Evolutionary conservation across 2,888 invertebrate genomes (phyloP).

Genomic region (Cataglyphis altisquamis): DNA sequence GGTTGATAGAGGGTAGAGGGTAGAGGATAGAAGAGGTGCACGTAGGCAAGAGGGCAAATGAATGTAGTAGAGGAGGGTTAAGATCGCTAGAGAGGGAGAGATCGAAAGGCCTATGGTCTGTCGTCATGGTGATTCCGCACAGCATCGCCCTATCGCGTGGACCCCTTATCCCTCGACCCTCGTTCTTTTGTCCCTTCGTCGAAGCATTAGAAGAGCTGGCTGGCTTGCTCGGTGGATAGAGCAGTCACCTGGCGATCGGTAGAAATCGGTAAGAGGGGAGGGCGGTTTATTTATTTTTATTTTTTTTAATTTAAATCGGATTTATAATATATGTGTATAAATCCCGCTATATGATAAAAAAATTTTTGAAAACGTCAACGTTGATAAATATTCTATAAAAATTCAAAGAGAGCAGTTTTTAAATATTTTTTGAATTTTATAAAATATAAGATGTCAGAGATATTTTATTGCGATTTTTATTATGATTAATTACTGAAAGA

Average conservation of each 20-base stretch:
- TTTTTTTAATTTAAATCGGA: not conserved
- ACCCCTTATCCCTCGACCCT: slow-evolving; percentile 46
- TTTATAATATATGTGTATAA: not conserved
- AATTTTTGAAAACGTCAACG: not conserved
- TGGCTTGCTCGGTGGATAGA: slow-evolving; percentile 1
- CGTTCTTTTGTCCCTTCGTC: slow-evolving; percentile 15
- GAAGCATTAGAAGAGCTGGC: not conserved
- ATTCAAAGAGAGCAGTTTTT: not conserved
- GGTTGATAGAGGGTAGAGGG: slow-evolving; percentile 29
- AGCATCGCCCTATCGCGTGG: slow-evolving; percentile 65
- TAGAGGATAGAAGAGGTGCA: not conserved
- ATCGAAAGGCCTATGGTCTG: slow-evolving; percentile 79
- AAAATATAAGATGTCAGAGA: not conserved
- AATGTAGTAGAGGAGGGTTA: slow-evolving; percentile 44
- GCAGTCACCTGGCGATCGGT: not conserved
- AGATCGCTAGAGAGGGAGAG: slow-evolving; percentile 69
- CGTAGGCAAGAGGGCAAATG: slow-evolving; percentile 44
- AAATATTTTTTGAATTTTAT: not conserved
- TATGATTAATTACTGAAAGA: not conserved
- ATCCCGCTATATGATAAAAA: not conserved
- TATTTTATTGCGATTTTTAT: too few species aligned
- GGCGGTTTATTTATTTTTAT: not conserved
- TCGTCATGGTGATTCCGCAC: slow-evolving; percentile 81
- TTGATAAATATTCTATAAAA: not conserved
- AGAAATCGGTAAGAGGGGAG: not conserved